phyloP scores from a whole-genome alignment of 2,888 invertebrate species.

The Chironomus riparius region DNA sequence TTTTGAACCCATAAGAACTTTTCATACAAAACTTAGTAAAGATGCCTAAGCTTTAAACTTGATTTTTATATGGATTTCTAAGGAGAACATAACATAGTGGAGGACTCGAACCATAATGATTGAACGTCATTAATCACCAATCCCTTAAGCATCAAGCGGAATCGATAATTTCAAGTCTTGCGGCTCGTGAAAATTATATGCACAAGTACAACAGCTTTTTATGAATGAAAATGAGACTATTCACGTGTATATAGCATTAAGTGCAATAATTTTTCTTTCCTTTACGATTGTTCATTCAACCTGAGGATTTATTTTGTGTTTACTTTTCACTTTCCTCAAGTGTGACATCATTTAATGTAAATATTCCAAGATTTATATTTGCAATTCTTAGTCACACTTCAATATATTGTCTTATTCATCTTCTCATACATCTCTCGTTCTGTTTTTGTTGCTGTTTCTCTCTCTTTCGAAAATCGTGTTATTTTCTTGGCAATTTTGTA shows the following conservation, averaged over 20 bases:
- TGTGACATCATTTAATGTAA: constrained; percentile 6
- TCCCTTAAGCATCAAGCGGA: too few relatives aligned
- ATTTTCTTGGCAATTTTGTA: not conserved
- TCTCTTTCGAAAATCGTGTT: not conserved
- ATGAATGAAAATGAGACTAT: not conserved
- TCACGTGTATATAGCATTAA: not conserved
- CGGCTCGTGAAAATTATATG: too few relatives aligned
- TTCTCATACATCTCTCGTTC: not conserved
- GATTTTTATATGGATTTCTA: too few relatives aligned
- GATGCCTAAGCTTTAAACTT: too few relatives aligned
- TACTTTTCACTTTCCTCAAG: not conserved
- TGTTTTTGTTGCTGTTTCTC: not conserved
- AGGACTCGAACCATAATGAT: too few relatives aligned
- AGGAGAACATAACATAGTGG: too few relatives aligned
- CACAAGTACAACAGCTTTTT: not conserved
- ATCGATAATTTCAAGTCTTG: too few relatives aligned
- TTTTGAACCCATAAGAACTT: too few relatives aligned
- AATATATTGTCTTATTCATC: not conserved
- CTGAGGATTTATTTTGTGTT: not conserved
- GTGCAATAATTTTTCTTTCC: not conserved
- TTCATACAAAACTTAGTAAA: too few relatives aligned
- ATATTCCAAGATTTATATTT: not conserved
- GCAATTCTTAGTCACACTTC: not conserved
- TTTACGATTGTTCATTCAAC: not conserved
- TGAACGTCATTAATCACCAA: too few relatives aligned